Evolutionary conservation across 1,140 invertebrate species (phyloP).

Genomic region (Dendroctonus valens): DNA sequence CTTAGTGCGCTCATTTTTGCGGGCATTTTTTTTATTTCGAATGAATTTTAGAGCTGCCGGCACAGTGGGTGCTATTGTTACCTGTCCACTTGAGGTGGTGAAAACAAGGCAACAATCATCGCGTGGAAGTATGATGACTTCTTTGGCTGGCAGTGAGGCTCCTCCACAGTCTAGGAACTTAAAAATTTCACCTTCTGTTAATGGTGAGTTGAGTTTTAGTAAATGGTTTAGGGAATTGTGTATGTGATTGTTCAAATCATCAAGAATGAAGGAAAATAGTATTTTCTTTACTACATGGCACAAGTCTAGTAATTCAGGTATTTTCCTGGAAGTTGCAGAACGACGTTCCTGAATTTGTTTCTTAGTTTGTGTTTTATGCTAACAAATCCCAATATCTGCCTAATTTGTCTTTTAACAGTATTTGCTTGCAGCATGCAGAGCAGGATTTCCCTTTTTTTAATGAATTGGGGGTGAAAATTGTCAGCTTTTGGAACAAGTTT

Average conservation of each 20-base stretch:
- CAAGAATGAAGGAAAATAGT: slow-evolving; percentile 49
- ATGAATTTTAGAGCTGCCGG: slow-evolving; percentile 77
- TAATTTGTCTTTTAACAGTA: no score
- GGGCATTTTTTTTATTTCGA: background rate
- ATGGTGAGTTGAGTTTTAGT: slow-evolving; percentile 39
- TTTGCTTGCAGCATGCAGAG: no score
- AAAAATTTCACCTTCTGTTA: slow-evolving; percentile 41
- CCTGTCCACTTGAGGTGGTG: slow-evolving; percentile 97
- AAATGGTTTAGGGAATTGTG: no score
- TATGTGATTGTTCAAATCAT: no score
- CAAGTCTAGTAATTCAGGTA: background rate
- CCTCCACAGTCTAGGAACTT: slow-evolving; percentile 27
- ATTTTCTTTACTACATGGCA: slow-evolving; percentile 37
- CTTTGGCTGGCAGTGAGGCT: slow-evolving; percentile 34
- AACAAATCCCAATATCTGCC: background rate
- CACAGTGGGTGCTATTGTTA: slow-evolving; percentile 93
- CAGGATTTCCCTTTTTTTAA: no score
- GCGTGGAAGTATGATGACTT: slow-evolving; percentile 50
- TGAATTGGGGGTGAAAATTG: no score
- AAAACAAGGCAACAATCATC: slow-evolving; percentile 97
- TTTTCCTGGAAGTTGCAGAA: background rate
- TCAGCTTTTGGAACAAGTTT: background rate
- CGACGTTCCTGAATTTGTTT: background rate
- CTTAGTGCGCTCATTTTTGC: background rate
- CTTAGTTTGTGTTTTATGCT: background rate